These are phyloP conservation scores for Tricholaema leucomelas DNA, from an alignment of 2,113 vertebrate genomes.

Conservation along the genomic window DNA sequence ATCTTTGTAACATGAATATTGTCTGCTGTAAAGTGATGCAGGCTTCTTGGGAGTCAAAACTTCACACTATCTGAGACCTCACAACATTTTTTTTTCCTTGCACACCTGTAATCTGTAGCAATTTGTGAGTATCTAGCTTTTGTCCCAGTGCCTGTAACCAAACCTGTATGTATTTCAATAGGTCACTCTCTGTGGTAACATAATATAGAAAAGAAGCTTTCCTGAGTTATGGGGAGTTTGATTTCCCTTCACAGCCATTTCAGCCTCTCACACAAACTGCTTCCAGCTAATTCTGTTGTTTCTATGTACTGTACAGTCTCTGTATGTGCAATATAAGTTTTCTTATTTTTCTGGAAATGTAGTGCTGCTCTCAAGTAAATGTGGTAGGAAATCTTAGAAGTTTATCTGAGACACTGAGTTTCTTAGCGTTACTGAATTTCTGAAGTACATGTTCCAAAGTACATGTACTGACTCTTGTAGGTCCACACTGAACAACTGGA, in stretches of 20 bases:
- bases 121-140: background rate
- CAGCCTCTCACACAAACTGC: background rate
- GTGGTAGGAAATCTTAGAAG: background rate
- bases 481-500: background rate
- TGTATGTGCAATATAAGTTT: background rate
- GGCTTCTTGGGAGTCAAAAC: background rate
- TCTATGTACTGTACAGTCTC: background rate
- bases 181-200: background rate
- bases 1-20: background rate
- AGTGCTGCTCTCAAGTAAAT: background rate
- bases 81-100: background rate
- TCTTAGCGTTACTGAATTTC: background rate
- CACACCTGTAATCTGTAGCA: background rate
- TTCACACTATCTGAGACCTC: background rate
- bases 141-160: background rate
- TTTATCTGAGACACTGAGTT: background rate
- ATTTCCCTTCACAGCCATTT: background rate
- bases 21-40: background rate
- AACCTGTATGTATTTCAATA: background rate
- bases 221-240: background rate
- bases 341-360: background rate
- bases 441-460: background rate
- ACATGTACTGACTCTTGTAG: background rate
- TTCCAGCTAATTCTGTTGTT: background rate
- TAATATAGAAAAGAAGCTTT: background rate